Base-by-base conservation (phyloP, 2,888 invertebrate species). In the Habroteleia sp. region DNA sequence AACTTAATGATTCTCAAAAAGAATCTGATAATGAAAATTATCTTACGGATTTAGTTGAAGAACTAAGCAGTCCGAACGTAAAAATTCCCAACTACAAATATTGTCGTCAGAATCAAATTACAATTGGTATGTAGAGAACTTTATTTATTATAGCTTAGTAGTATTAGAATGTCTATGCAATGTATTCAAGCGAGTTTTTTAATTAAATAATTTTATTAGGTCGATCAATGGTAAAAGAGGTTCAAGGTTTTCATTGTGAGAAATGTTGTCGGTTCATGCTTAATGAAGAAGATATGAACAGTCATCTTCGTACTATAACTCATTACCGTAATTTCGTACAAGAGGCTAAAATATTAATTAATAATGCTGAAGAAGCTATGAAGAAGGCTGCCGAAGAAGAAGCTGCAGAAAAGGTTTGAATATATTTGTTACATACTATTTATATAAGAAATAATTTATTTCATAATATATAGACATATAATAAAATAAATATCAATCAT, bases 241-340 rank as follows among this genome's bases (percentile, higher is more conserved):
- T 82, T 1, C 81, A 82, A 75, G 88, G 88, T 42, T 87, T 81
- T 73, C 83, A 87, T 35, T 88, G 88, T 37, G 88, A 88, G 50
- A 88, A 87, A 71, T 88, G 88, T 72, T 84, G 87, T 7, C 82
- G 88, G 25, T 88, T 88, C 41, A 88, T 88, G 88, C 56, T 86
- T 3, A 79, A 83, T 23, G 80, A 82, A 39, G 87, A 87, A 11
- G 88, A 88, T 56, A 83, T 88, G 84, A 81, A 80, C 8, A 85
- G 85, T 46, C 88, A 88, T 80, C 77, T 88, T 13, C 85, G 85
- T 23, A 87, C 84, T 29, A 81, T 84, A 4, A 86, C 86, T 11
- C 88, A 88, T 72, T 87, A 87, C 27, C 83, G 86, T 14, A 86
- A 84, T 42, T 88, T 88, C 17, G 82, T 85, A 11, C 84, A 85